Base-by-base conservation (phyloP, 1,140 invertebrate species). In the Apis cerana region DNA sequence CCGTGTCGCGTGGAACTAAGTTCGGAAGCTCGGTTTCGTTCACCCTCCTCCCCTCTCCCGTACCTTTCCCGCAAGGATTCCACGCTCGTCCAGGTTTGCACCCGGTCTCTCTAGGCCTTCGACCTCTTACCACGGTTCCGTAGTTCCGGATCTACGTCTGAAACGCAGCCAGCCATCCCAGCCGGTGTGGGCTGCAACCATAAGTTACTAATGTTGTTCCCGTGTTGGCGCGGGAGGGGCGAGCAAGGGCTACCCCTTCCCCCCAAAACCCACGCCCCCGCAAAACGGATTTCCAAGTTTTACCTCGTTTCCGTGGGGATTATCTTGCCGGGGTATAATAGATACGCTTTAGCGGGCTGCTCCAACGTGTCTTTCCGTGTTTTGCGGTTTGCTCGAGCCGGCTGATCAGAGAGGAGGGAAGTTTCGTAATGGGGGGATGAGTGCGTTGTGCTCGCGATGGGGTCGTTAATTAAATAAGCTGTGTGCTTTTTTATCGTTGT, bases 161-260 rank as follows among this genome's bases (percentile, higher is more conserved):
- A 76, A 85, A 86, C 82, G 81, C 85, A 87, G 75, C 87, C 74
- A 83, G 83, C 86, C 89, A 89, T 90, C 84, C 84, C 80, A 84
- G 85, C 27, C 21, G 56, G 88, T 90, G 91, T 90, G 91, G 89
- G 85, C 92, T 90, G 82, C 92, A 91, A 90, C 92, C 93, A 93
- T 93, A 93, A 93, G 91, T 93, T 93, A 93, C 92, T 93, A 93
- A 93, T 93, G 93, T 93, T 92, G 91, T 93, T 93, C 91, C 90
- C 90, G 90, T 93, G 92, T 93, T 92, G 89, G 86, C 87, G 75
- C 50, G 64, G 58, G 58, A 50, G 56, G 52, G 27, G 64, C 74
- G 59, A 54, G 72, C 75, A 64, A 33, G 48, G 21, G 58, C 56
- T 50, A 62, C 17, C 10, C 9, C 17, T n/a, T 3, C 33, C 54